Evolutionary conservation across 2,888 invertebrate species (phyloP), one percentile per base, ranked within the genome.

Genomic region (Euplexia lucipara): DNA sequence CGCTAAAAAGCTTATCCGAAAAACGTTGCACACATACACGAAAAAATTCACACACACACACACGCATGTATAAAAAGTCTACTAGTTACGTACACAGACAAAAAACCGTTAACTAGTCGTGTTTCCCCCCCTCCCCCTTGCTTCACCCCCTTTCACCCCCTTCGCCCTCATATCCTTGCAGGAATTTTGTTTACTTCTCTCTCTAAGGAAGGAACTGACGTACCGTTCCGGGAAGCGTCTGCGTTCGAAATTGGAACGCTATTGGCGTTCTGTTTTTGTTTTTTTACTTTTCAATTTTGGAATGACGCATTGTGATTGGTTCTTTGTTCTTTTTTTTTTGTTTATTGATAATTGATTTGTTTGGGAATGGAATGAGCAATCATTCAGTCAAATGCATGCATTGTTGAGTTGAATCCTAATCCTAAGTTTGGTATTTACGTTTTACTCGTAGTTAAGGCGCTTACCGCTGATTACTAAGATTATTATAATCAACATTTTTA

Each of bases 141-240:
- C 56, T 57, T 42, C 62, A 58, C 66, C 65, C 51, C 53, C 68
- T 68, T 47, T 82, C 84, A 80, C 41, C 70, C 74, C 65, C 68
- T 16, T 35, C 67, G 85, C 88, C 89, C 91, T 93, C 92, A 92
- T 91, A 94, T 94, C 94, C 95, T 94, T 94, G 92, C 91, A 94
- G 95, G 92, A 93, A 94, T 92, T 95, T 95, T 94, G 95, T 95
- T 95, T 95, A 94, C 95, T 92, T 94, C 94, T 90, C 88, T 87
- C 91, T 91, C 90, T 70, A 72, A 88, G 90, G 89, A 94, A 93
- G 93, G 93, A 93, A 91, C 88, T 88, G 80, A 69, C 75, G 68
- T 74, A 68, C 83, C 80, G 82, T 88, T 87, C 89, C 86, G 88
- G 86, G 86, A 85, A 84, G 82, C 87, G 86, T 84, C 86, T 82